Conservation (phyloP, 2,797 vertebrate genomes). For the Gymnoscopelus braueri region DNA sequence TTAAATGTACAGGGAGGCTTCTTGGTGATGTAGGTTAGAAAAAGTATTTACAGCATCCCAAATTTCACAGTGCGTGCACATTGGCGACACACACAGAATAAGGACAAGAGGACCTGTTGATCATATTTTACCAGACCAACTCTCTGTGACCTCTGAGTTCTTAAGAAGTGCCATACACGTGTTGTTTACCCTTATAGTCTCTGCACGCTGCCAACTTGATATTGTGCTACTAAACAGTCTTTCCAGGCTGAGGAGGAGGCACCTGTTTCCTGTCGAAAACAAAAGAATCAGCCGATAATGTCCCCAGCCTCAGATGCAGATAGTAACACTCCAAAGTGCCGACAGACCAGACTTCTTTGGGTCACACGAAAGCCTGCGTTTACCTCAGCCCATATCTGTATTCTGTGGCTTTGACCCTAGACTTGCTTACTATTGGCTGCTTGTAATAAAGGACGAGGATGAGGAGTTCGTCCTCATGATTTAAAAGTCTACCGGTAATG, state of each 20-base stretch:
- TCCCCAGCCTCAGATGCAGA: conserved; percentile 33
- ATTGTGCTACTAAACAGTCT: conserved; percentile 39
- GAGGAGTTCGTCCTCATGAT: too few species aligned
- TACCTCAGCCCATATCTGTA: too few species aligned
- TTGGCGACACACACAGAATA: background rate
- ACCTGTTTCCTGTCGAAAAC: conserved; percentile 72
- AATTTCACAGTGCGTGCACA: conserved; percentile 17
- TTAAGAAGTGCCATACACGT: conserved; percentile 23
- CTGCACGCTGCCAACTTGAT: conserved; percentile 34
- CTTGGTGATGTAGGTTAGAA: background rate
- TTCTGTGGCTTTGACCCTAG: too few species aligned
- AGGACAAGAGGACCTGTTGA: conserved; percentile 29
- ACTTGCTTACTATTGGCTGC: too few species aligned
- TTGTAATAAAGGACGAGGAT: too few species aligned
- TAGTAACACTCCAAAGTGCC: conserved; percentile 13
- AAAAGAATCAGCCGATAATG: conserved; percentile 24
- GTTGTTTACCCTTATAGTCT: conserved; percentile 57
- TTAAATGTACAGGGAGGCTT: background rate
- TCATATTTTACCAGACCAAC: conserved; percentile 21
- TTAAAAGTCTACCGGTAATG: too few species aligned
- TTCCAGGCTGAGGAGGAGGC: conserved; percentile 65
- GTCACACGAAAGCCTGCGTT: conserved; percentile 2
- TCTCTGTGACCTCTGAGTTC: conserved; percentile 31
- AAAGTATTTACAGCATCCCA: background rate
- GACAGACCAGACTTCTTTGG: background rate